These are phyloP conservation scores for Tetragonisca angustula DNA, from an alignment of 2,888 invertebrate species.

Conservation along the genomic window DNA sequence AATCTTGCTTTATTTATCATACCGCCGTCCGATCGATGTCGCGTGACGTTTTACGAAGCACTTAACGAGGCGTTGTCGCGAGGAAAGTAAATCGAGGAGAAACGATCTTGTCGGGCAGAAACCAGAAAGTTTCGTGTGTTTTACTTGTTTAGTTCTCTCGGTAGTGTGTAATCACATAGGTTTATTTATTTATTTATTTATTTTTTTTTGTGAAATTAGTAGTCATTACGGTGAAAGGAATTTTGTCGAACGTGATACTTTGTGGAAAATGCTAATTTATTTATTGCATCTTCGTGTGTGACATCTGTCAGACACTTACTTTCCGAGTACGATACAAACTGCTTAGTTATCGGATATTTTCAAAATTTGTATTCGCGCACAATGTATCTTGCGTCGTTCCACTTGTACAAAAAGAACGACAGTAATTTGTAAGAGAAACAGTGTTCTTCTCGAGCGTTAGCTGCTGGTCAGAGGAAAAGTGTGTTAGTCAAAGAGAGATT, in stretches of 20 bases:
- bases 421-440: not conserved
- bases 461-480: not conserved
- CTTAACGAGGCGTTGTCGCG: not conserved
- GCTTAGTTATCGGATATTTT: not conserved
- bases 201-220: no score
- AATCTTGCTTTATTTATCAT: not conserved
- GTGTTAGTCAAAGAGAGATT: not conserved
- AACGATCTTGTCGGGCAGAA: not conserved
- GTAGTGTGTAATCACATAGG: not conserved
- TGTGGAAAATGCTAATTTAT: no score
- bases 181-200: no score
- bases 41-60: not conserved
- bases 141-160: not conserved
- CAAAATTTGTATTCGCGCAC: not conserved
- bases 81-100: conserved; percentile 5
- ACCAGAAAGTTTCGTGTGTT: not conserved
- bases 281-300: no score
- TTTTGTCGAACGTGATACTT: no score
- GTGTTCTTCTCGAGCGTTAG: not conserved
- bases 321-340: no score
- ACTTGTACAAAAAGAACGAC: not conserved
- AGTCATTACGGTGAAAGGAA: no score
- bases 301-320: no score
- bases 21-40: not conserved
- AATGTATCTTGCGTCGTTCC: not conserved